These are phyloP conservation scores for Montipora foliosa DNA, from an alignment of 64 coral and sea anemone species.

Conservation along the genomic window DNA sequence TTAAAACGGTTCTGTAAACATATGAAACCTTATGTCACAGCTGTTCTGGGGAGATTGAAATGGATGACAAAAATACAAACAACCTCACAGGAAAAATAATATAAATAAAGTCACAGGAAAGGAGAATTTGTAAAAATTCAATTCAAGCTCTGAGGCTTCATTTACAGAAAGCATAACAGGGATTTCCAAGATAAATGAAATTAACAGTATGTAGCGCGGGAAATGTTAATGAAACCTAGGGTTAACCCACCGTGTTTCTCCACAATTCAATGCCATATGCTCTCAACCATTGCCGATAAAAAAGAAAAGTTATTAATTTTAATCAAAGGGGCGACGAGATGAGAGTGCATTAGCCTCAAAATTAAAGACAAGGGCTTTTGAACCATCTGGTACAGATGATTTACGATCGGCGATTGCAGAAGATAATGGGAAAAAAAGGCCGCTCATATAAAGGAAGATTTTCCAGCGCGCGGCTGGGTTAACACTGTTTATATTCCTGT, in stretches of 20 bases:
- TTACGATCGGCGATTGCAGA: slow-evolving; percentile 15
- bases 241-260: background rate
- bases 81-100: slow-evolving; percentile 13
- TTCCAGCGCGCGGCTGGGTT: background rate
- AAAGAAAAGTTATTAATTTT: slow-evolving; percentile 46
- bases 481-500: background rate
- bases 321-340: slow-evolving; percentile 17
- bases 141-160: background rate
- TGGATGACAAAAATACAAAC: slow-evolving; percentile 25
- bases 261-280: slow-evolving; percentile 3
- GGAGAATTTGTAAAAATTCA: background rate
- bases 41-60: slow-evolving; percentile 39
- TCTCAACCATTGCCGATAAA: background rate
- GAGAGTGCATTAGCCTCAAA: slow-evolving; percentile 26
- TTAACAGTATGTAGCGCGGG: slow-evolving; percentile 15
- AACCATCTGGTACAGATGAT: slow-evolving; percentile 3
- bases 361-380: slow-evolving; percentile 17
- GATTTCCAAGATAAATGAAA: slow-evolving; percentile 29
- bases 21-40: slow-evolving; percentile 66
- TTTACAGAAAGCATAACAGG: background rate
- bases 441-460: background rate
- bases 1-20: slow-evolving; percentile 88
- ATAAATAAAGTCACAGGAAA: background rate
- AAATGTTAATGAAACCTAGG: slow-evolving; percentile 21
- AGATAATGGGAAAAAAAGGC: background rate